These are phyloP conservation scores for Forbesichthys agassizii DNA, from an alignment of 2,113 vertebrate genomes.

Conservation along the genomic window DNA sequence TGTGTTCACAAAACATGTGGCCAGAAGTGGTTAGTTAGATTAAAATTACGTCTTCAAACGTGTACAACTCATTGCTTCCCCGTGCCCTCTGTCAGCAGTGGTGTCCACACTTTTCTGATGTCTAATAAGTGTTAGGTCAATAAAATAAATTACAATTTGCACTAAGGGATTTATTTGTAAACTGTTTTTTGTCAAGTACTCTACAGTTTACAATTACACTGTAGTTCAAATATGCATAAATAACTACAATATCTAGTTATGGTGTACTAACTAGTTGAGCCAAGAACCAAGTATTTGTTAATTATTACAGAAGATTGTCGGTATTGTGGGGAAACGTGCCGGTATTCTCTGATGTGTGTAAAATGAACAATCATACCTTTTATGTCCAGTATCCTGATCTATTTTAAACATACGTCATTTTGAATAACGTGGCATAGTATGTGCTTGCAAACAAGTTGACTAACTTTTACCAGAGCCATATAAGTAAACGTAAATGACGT, in stretches of 20 bases:
- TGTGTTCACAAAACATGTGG: neutral
- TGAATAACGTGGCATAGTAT: neutral
- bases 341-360: slow-evolving; percentile 45
- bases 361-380: slow-evolving; percentile 50
- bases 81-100: neutral
- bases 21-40: neutral
- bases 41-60: neutral
- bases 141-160: slow-evolving; percentile 4
- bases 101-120: neutral
- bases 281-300: slow-evolving; percentile 2
- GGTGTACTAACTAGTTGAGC: slow-evolving; percentile 6
- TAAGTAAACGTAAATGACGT: no score
- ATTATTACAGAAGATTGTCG: slow-evolving; percentile 11
- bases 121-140: slow-evolving; percentile 1
- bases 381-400: slow-evolving; percentile 22
- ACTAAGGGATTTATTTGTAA: neutral
- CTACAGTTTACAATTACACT: neutral
- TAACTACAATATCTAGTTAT: slow-evolving; percentile 15
- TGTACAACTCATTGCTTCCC: neutral
- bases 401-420: neutral
- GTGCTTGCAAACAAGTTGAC: no score
- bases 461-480: no score
- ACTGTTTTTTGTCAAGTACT: slow-evolving; percentile 11
- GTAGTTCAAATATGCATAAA: slow-evolving; percentile 7
- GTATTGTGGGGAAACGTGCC: neutral